Evolutionary conservation across 1,140 invertebrate genomes (phyloP), one percentile per base, ranked within the genome.

Genomic region (Drosophila dunni): DNA sequence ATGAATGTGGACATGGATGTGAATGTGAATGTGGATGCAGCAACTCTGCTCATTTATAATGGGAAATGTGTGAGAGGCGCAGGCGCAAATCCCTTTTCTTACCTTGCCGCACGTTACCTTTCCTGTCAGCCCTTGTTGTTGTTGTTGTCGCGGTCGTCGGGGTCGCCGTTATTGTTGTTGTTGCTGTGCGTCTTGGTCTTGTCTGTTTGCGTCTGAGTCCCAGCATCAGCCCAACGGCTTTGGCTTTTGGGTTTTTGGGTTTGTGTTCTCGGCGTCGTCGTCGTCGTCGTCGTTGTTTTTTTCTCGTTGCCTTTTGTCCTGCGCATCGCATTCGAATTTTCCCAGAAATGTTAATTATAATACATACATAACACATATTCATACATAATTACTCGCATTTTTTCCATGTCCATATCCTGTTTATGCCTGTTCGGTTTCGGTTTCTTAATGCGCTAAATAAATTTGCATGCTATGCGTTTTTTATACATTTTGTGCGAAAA

Each of bases 311-410:
- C 79, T 88, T 89, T 89, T 88, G 83, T 89, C 84, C 80, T 88
- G 83, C 83, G 81, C 84, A 77, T 89, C 85, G 73, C 83, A 83
- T 88, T 89, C 83, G 83, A 88, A 79, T 88, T 88, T 88, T 88
- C 84, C 84, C 84, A 88, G 84, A 88, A 88, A 84, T 88, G 84
- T 88, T 88, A 88, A 88, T 88, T 88, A 88, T 88, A 88, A 88
- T 89, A 88, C 83, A 82, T 65, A 82, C 78, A 88, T 69, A 79
- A 75, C 72, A 79, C 68, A 76, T 72, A 66, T 71, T 58, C 83
- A 72, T 78, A 89, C 84, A 88, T 88, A 88, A 81, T 89, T 89
- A 88, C 84, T 89, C 80, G 77, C 80, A 80, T 83, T 79, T 83
- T 81, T 74, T 70, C 68, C 58, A 71, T 69, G 76, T 75, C 68